These are phyloP conservation scores for Stomatorhinus walkeri DNA, from an alignment of 2,797 vertebrate species.

Conservation along the genomic window DNA sequence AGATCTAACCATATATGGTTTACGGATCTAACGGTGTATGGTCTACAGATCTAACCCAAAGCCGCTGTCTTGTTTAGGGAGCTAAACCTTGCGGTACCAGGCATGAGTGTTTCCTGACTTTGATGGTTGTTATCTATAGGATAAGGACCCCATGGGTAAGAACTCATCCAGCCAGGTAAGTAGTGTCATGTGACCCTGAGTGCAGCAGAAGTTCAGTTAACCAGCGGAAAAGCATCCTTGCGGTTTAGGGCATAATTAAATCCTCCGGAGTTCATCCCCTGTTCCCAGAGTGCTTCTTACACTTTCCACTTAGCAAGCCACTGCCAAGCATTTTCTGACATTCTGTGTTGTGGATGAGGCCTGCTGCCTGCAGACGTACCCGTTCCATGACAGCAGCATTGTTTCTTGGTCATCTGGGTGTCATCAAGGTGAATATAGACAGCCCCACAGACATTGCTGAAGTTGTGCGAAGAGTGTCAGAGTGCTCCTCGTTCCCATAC, in stretches of 20 bases:
- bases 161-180: slow-evolving; percentile 28
- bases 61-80: not conserved
- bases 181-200: slow-evolving; percentile 23
- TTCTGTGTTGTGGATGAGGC: slow-evolving; percentile 37
- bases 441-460: not conserved
- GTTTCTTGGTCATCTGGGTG: slow-evolving; percentile 5
- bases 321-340: slow-evolving; percentile 27
- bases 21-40: not conserved
- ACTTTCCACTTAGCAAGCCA: slow-evolving; percentile 30
- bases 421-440: not conserved
- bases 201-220: slow-evolving; percentile 30
- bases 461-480: not conserved
- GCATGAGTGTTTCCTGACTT: not conserved
- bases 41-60: not conserved
- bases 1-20: not conserved
- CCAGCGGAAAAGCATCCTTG: slow-evolving; percentile 31
- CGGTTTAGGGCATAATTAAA: slow-evolving; percentile 45
- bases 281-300: slow-evolving; percentile 37
- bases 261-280: slow-evolving; percentile 41
- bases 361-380: slow-evolving; percentile 20
- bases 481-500: not conserved
- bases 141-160: slow-evolving; percentile 20
- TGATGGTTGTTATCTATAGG: not conserved
- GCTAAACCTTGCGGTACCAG: not conserved
- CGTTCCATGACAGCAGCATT: not conserved